phyloP scores from a whole-genome alignment of 2,797 vertebrate species.

The Lates japonicus region DNA sequence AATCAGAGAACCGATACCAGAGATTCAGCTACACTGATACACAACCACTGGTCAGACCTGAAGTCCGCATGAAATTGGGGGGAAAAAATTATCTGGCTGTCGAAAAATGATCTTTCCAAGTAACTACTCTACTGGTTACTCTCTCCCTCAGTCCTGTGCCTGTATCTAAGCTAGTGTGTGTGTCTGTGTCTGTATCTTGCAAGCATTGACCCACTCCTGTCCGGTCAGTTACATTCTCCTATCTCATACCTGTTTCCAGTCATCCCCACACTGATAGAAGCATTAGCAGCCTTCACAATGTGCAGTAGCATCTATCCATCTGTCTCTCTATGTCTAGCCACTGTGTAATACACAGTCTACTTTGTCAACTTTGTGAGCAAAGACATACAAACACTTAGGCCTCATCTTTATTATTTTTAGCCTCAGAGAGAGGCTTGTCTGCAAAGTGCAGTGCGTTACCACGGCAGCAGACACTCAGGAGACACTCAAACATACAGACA shows the following conservation, averaged over 20 bases:
- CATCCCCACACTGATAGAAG: neutral
- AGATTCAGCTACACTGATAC: neutral
- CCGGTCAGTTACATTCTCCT: neutral
- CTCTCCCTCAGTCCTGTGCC: neutral
- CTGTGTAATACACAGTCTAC: neutral
- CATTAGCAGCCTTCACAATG: neutral
- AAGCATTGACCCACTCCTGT: no score
- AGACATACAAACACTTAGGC: constrained; percentile 40
- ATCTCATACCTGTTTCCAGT: neutral
- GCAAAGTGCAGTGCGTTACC: constrained; percentile 60
- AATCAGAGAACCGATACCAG: neutral
- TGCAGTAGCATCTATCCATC: neutral
- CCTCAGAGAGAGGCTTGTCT: constrained; percentile 39
- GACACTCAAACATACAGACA: constrained; percentile 51
- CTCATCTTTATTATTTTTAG: constrained; percentile 65
- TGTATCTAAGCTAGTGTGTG: neutral
- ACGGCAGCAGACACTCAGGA: constrained; percentile 75
- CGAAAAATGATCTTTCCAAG: neutral
- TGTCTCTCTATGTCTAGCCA: neutral
- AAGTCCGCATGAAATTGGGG: neutral
- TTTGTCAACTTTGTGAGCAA: constrained; percentile 34
- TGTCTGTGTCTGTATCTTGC: neutral
- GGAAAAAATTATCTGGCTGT: neutral
- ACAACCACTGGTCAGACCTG: neutral
- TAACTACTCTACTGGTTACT: neutral